Base-by-base conservation (phyloP, 2,797 vertebrate genomes). In the Gymnoscopelus braueri region DNA sequence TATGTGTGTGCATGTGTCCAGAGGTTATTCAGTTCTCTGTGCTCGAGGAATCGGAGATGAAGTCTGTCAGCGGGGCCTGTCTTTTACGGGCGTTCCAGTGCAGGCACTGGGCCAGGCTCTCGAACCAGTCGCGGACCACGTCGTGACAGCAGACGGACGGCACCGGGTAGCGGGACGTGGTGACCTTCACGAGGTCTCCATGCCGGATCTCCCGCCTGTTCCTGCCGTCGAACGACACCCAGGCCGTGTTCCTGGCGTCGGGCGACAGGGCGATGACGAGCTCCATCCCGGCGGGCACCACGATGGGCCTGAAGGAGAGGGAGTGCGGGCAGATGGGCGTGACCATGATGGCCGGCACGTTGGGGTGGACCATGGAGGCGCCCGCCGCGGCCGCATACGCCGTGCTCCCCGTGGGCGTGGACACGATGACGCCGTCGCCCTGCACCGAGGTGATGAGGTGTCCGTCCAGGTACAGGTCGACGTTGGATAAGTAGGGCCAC, bases 31-130 rank as follows among this genome's bases (percentile, higher is more conserved):
- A 94, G 92, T 91, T 94, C 66, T 94, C 93, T 0, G 93, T 94
- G 82, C 94, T 93, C 0, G 94, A 94, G 0, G 91, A 92, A 80
- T 94, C 93, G 0, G 92, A 93, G 7, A 44, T 10, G 47, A 77
- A 50, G 29, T 94, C 92, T 0, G 87, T 84, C 24, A 95, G 90
- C 0, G 91, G 85, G 0, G 90, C 88, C 85, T 95, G 94, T 77
- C 92, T 91, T 88, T 95, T 95, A 35, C 94, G 93, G 3, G 95
- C 91, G 52, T 95, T 95, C 94, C 94, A 95, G 88, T 95, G 94
- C 69, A 95, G 79, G 84, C 94, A 95, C 88, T 95, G 91, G 2
- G 94, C 94, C 79, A 95, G 87, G 71, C 94, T 95, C 66, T 95
- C 93, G 4, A 95, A 95, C 94, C 94, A 95, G 89, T 95, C 94